phyloP scores from a whole-genome alignment of 2,888 invertebrate species.

The Pilophorus perplexus region DNA sequence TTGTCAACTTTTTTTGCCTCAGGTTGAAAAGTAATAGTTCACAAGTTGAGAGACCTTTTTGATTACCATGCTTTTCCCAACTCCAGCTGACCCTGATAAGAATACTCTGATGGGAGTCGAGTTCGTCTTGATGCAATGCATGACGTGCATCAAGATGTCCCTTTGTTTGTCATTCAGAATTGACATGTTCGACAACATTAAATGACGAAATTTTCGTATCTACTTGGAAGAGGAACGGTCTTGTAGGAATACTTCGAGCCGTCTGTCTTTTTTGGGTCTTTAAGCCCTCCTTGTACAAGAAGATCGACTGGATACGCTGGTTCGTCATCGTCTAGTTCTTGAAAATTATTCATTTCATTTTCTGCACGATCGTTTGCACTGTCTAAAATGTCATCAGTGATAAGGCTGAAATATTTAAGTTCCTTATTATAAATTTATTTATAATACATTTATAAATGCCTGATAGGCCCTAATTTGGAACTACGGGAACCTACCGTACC shows the following conservation, averaged over 20 bases:
- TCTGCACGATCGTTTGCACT: not conserved
- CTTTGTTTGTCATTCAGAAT: constrained; percentile 28
- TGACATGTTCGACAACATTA: constrained; percentile 12
- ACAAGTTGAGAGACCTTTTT: not conserved
- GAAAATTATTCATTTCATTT: not conserved
- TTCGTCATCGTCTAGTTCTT: not conserved
- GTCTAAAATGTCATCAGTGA: constrained; percentile 6
- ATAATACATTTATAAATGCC: too few species aligned
- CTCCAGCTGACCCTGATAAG: constrained; percentile 18
- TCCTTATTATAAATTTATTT: too few species aligned
- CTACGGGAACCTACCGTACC: too few species aligned
- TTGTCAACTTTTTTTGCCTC: not conserved
- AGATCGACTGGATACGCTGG: constrained; percentile 2
- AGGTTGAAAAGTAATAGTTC: not conserved
- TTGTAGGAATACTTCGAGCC: not conserved
- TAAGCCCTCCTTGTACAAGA: constrained; percentile 3
- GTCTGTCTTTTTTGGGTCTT: constrained; percentile 6
- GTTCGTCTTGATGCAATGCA: constrained; percentile 10
- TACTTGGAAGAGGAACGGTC: not conserved
- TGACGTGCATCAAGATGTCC: constrained; percentile 24
- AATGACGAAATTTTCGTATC: too few species aligned
- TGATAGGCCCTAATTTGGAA: too few species aligned
- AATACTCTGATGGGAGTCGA: constrained; percentile 3
- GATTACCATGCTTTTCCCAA: constrained; percentile 16
- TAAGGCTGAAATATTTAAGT: constrained; percentile 14